These are phyloP conservation scores for Dusona sp. DNA, from an alignment of 2,888 invertebrate genomes.

Conservation along the genomic window DNA sequence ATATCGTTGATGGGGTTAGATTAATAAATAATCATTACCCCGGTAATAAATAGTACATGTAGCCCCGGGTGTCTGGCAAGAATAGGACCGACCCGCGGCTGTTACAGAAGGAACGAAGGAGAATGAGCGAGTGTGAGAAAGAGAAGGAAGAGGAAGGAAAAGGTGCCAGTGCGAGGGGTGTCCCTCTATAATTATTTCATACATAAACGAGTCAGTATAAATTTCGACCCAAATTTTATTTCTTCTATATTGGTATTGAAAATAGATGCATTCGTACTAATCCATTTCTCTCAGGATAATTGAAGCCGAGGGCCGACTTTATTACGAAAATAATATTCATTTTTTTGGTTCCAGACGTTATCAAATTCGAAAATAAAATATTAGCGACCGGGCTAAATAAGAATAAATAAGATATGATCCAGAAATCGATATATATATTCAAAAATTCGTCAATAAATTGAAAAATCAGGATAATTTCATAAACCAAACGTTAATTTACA, in stretches of 20 bases:
- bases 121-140: conserved; percentile 23
- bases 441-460: too few species aligned
- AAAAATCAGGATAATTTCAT: too few species aligned
- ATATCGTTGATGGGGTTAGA: conserved; percentile 78
- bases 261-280: neutral
- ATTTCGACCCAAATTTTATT: conserved; percentile 22
- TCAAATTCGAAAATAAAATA: neutral
- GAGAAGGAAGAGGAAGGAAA: conserved; percentile 21
- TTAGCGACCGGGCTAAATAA: too few species aligned
- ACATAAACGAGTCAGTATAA: conserved; percentile 28
- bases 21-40: conserved; percentile 83
- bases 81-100: conserved; percentile 67
- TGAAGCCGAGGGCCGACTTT: neutral
- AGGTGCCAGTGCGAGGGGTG: conserved; percentile 61
- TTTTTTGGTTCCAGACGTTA: neutral
- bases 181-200: conserved; percentile 69
- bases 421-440: too few species aligned
- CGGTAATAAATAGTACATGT: conserved; percentile 80
- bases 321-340: neutral
- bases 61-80: conserved; percentile 72
- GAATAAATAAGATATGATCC: too few species aligned
- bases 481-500: neutral
- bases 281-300: neutral
- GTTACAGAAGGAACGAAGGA: conserved; percentile 55
- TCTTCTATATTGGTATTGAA: neutral